phyloP scores from a whole-genome alignment of 2,888 invertebrate genomes.

The Ditula angustiorana region DNA sequence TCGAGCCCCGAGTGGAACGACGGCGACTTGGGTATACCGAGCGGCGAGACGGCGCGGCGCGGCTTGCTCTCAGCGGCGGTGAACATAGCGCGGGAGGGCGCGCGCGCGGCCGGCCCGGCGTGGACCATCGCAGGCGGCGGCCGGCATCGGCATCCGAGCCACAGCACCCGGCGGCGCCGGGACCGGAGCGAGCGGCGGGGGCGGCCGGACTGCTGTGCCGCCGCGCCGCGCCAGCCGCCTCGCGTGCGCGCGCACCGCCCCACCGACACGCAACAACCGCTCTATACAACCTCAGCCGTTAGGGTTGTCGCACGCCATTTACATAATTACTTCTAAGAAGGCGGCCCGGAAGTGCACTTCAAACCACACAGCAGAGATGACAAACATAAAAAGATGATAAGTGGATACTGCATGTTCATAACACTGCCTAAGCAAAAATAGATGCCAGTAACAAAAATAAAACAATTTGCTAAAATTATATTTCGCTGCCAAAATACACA shows the following conservation, averaged over 20 bases:
- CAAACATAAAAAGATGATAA: too few species aligned
- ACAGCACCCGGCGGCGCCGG: conserved; percentile 78
- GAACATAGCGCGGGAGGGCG: conserved; percentile 83
- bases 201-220: conserved; percentile 73
- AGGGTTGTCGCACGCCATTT: conserved; percentile 61
- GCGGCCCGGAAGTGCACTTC: conserved; percentile 39
- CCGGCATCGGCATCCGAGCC: conserved; percentile 84
- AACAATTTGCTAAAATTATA: too few species aligned
- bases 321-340: conserved; percentile 46
- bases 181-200: conserved; percentile 79
- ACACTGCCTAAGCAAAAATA: too few species aligned
- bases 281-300: conserved; percentile 67
- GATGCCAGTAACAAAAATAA: too few species aligned
- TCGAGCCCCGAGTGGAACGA: conserved; percentile 95
- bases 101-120: conserved; percentile 84
- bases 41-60: conserved; percentile 85
- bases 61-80: conserved; percentile 81
- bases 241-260: conserved; percentile 47
- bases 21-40: conserved; percentile 94
- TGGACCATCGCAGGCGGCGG: conserved; percentile 85
- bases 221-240: conserved; percentile 48
- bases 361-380: conserved; percentile 21
- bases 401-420: too few species aligned
- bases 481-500: too few species aligned
- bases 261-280: conserved; percentile 59